A percentile compares a stretch with the other conserved stretches of the same genome.
Conservation (phyloP, 2,113 vertebrate genomes). For the Catharus bicknelli region DNA sequence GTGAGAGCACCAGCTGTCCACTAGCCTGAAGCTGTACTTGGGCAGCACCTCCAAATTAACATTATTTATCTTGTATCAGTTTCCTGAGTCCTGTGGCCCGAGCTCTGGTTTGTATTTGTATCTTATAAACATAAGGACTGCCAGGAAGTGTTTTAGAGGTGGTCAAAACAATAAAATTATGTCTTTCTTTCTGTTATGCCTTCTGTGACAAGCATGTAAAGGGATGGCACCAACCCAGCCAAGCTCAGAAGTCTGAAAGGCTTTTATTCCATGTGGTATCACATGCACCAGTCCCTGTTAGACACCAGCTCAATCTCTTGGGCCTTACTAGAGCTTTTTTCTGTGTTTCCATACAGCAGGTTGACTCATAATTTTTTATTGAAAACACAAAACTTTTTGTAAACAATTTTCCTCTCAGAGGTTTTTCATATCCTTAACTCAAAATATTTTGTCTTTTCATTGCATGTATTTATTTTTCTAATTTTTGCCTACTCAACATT, state of each 20-base stretch:
- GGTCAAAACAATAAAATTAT: background rate
- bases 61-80: background rate
- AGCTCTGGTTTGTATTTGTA: background rate
- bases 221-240: background rate
- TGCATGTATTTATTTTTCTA: background rate
- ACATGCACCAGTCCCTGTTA: background rate
- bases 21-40: background rate
- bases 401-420: background rate
- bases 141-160: background rate
- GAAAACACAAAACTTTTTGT: background rate
- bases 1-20: background rate
- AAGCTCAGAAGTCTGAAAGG: background rate
- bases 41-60: background rate
- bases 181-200: background rate
- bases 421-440: background rate
- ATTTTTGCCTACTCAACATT: background rate
- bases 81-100: background rate
- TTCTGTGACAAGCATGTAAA: background rate
- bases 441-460: conserved; percentile 3
- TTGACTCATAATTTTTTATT: background rate
- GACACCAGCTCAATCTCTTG: background rate
- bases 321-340: background rate
- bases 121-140: background rate
- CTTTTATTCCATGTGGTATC: background rate
- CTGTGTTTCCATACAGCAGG: background rate